Evolutionary conservation across 2,888 invertebrate genomes (phyloP).

Genomic region (Lithodes maja): DNA sequence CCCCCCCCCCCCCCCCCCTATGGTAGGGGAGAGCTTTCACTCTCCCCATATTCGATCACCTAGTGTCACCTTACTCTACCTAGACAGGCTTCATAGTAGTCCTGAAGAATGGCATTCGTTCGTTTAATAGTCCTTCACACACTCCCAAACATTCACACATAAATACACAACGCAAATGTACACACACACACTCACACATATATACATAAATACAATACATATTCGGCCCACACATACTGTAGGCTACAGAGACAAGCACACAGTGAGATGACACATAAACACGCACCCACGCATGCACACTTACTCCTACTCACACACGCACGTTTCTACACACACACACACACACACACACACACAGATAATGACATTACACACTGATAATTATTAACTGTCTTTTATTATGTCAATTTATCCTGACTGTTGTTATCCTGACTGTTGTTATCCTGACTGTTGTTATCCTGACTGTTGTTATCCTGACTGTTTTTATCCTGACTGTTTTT

Average conservation of each 20-base stretch:
- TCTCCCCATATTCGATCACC: background rate
- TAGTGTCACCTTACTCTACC: too few species aligned
- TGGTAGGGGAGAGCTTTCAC: slow-evolving; percentile 2
- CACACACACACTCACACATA: background rate
- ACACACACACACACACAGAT: slow-evolving; percentile 23
- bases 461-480: too few species aligned
- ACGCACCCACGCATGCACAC: slow-evolving; percentile 1
- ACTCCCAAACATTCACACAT: background rate
- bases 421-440: too few species aligned
- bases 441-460: too few species aligned
- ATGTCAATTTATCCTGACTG: too few species aligned
- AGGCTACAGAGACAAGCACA: background rate
- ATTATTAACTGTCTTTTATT: too few species aligned
- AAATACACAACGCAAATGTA: background rate
- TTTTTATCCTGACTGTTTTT: too few species aligned
- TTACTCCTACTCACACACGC: background rate
- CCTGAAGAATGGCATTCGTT: too few species aligned
- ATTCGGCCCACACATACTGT: background rate
- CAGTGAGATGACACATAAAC: background rate
- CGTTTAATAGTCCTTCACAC: background rate
- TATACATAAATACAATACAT: background rate
- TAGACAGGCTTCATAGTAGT: too few species aligned
- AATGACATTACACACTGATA: background rate
- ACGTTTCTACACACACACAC: slow-evolving; percentile 13
- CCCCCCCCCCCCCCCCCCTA: background rate